phyloP scores from a whole-genome alignment of 2,113 vertebrate genomes.

The Pungitius pungitius region DNA sequence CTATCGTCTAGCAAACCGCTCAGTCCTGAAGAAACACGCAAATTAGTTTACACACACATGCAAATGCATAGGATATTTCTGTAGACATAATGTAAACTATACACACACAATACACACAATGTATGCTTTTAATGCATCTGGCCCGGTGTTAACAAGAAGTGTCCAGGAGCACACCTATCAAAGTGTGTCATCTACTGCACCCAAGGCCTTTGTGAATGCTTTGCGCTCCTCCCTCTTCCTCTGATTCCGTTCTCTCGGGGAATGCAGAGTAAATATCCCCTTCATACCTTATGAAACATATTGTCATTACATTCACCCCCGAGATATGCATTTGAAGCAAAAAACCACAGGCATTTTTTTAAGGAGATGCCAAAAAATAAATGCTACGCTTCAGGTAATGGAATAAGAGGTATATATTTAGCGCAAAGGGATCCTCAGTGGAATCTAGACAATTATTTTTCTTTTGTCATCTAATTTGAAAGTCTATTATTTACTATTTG shows the following conservation, averaged over 20 bases:
- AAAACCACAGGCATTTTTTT: conserved; percentile 64
- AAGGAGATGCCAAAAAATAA: conserved; percentile 65
- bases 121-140: conserved; percentile 27
- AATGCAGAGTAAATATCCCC: conserved; percentile 73
- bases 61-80: conserved; percentile 1
- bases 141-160: conserved; percentile 49
- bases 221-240: conserved; percentile 29
- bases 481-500: conserved; percentile 19
- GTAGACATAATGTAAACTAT: neutral
- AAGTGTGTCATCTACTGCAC: conserved; percentile 66
- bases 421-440: conserved; percentile 33
- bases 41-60: neutral
- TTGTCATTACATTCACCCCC: conserved; percentile 65
- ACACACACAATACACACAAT: conserved; percentile 1
- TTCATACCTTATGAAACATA: conserved; percentile 63
- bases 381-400: conserved; percentile 70
- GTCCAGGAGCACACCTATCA: conserved; percentile 63
- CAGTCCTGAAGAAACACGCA: conserved; percentile 19
- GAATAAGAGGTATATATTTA: conserved; percentile 63
- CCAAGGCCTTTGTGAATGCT: conserved; percentile 52
- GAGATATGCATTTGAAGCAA: conserved; percentile 69
- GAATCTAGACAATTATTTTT: conserved; percentile 47
- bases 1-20: neutral
- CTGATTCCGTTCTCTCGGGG: conserved; percentile 56
- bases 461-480: conserved; percentile 35